These are phyloP conservation scores for Heteropelma amictum DNA, from an alignment of 2,888 invertebrate genomes.

Conservation along the genomic window DNA sequence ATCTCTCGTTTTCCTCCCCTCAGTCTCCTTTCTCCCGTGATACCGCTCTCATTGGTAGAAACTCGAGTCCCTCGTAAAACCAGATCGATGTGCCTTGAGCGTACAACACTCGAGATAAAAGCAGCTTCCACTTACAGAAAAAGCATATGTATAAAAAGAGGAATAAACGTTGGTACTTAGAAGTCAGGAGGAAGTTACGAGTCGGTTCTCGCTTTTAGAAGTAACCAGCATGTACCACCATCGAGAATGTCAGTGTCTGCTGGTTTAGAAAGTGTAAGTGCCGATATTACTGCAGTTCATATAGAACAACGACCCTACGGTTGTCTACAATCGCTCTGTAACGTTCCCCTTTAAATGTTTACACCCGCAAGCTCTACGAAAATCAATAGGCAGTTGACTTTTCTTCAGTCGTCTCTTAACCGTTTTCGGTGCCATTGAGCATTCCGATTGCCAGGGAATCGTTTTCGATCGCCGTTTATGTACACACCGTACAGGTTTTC, in stretches of 20 bases:
- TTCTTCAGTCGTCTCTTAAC: not conserved
- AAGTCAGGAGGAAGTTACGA: slow-evolving; percentile 29
- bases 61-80: slow-evolving; percentile 18
- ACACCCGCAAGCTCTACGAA: slow-evolving; percentile 15
- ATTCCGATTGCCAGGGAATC: no score
- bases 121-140: slow-evolving; percentile 3
- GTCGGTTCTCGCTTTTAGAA: slow-evolving; percentile 15
- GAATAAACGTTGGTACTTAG: not conserved
- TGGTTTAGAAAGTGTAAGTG: slow-evolving; percentile 19
- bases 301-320: slow-evolving; percentile 21
- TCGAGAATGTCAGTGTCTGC: slow-evolving; percentile 1
- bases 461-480: no score
- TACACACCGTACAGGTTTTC: no score
- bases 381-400: slow-evolving; percentile 2
- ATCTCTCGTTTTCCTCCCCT: slow-evolving; percentile 6
- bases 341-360: slow-evolving; percentile 12
- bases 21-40: slow-evolving; percentile 13
- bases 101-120: not conserved
- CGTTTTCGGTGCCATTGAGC: not conserved
- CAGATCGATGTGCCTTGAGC: not conserved
- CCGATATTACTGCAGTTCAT: slow-evolving; percentile 45
- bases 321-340: slow-evolving; percentile 16
- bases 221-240: slow-evolving; percentile 12
- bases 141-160: not conserved
- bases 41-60: not conserved